A percentile compares a stretch with the other conserved stretches of the same genome.
Evolutionary conservation across 2,888 invertebrate genomes (phyloP).

Genomic region (Parthenolecanium corni): DNA sequence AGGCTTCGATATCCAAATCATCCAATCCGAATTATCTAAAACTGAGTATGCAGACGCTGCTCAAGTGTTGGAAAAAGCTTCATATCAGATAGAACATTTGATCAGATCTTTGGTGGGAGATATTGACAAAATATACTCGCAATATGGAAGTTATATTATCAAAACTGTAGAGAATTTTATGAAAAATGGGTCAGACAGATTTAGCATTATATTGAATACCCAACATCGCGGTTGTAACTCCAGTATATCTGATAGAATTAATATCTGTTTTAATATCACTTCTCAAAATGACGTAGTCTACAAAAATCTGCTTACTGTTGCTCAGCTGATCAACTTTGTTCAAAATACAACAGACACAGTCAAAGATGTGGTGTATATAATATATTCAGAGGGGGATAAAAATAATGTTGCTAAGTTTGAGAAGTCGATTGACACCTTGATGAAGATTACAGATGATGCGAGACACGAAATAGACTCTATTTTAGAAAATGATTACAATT

Average conservation of each 20-base stretch:
- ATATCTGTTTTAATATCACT: constrained; percentile 10
- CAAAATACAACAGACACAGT: constrained; percentile 5
- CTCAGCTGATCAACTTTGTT: background rate
- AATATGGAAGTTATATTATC: constrained; percentile 6
- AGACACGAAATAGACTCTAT: background rate
- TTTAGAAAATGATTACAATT: background rate
- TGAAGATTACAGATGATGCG: background rate
- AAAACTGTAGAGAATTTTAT: constrained; percentile 3
- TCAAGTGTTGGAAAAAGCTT: background rate
- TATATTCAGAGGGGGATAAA: background rate
- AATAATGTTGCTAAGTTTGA: background rate
- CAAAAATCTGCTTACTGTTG: background rate
- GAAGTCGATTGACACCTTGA: background rate
- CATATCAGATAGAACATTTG: background rate
- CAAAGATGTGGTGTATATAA: background rate
- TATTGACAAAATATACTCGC: constrained; percentile 10
- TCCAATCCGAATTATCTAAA: background rate
- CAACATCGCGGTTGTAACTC: constrained; percentile 1
- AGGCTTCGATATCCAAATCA: background rate
- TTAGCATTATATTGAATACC: constrained; percentile 3
- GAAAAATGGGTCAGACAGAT: constrained; percentile 7
- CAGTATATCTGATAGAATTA: background rate
- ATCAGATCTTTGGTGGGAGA: background rate
- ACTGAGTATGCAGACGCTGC: background rate
- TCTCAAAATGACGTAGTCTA: constrained; percentile 10